Evolutionary conservation across 2,113 vertebrate species (phyloP).

Genomic region (Callaeas wilsoni): DNA sequence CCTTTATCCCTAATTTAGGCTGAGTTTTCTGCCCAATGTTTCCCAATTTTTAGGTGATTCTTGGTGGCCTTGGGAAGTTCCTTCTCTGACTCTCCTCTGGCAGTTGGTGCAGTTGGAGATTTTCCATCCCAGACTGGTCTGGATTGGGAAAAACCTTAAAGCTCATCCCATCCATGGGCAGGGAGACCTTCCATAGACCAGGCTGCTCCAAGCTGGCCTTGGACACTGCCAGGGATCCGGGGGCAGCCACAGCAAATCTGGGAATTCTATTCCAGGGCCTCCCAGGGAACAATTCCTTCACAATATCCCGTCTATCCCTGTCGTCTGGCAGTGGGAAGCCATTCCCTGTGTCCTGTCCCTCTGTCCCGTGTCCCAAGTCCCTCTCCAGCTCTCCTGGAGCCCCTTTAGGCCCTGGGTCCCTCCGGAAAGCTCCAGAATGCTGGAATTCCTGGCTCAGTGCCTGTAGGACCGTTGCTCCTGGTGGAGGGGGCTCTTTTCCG

Average conservation of each 20-base stretch:
- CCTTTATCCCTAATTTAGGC: accelerated
- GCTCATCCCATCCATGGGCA: background rate
- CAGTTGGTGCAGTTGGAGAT: background rate
- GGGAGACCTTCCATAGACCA: background rate
- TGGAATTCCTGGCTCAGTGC: background rate
- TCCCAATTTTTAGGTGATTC: background rate
- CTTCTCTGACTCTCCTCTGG: background rate
- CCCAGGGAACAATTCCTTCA: background rate
- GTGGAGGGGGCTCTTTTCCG: background rate
- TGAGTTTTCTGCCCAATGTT: background rate
- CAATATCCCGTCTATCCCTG: no score
- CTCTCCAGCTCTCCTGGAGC: background rate
- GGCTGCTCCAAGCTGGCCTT: background rate
- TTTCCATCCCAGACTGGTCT: background rate
- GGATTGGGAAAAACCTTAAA: background rate
- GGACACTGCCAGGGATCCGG: background rate
- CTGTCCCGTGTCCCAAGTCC: background rate
- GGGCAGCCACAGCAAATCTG: background rate
- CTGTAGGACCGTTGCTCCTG: background rate
- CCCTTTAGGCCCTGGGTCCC: background rate
- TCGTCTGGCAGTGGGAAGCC: no score
- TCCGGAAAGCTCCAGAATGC: background rate
- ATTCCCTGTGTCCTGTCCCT: background rate
- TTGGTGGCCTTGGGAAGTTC: background rate
- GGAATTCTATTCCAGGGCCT: background rate